Conservation (phyloP, 1,140 invertebrate species). For the Chymomyza costata region DNA sequence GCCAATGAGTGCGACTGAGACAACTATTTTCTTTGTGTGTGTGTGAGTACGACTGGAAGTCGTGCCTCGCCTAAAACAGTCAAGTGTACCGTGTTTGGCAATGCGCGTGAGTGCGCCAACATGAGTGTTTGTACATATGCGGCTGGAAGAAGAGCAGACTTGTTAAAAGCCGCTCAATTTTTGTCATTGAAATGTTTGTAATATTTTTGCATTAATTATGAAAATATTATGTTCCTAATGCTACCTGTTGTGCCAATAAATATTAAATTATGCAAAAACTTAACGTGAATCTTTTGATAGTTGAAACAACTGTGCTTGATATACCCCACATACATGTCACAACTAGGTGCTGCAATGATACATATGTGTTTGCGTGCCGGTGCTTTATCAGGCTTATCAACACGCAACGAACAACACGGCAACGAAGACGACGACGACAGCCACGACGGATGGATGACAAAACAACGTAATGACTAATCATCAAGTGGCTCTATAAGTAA, state of each 20-base stretch:
- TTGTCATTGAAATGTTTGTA: slow-evolving; percentile 58
- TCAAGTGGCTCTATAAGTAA: too few species aligned
- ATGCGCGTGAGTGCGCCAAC: slow-evolving; percentile 23
- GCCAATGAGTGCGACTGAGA: slow-evolving; percentile 42
- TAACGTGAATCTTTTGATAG: slow-evolving; percentile 23
- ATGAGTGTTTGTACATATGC: slow-evolving; percentile 28
- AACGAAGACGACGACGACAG: slow-evolving; percentile 20
- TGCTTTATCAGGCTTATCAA: slow-evolving; percentile 62
- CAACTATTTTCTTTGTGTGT: slow-evolving; percentile 32
- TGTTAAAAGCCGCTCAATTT: slow-evolving; percentile 69
- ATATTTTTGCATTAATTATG: slow-evolving; percentile 63
- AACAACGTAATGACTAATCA: background rate
- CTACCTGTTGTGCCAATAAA: slow-evolving; percentile 51
- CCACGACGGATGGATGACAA: slow-evolving; percentile 5
- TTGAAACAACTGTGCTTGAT: slow-evolving; percentile 9
- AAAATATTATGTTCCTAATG: too few species aligned
- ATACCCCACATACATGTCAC: background rate
- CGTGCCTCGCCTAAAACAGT: slow-evolving; percentile 55
- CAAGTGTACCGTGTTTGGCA: slow-evolving; percentile 17
- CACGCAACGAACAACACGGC: slow-evolving; percentile 26
- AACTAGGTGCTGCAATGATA: slow-evolving; percentile 1
- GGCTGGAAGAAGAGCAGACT: slow-evolving; percentile 65
- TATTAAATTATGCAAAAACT: slow-evolving; percentile 60
- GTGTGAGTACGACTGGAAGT: slow-evolving; percentile 32
- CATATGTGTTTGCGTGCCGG: slow-evolving; percentile 29